Percentiles rank a stretch among this genome's conserved stretches.
Conservation (phyloP, 2,113 vertebrate genomes). For the Cyphomyrus plagiostoma region DNA sequence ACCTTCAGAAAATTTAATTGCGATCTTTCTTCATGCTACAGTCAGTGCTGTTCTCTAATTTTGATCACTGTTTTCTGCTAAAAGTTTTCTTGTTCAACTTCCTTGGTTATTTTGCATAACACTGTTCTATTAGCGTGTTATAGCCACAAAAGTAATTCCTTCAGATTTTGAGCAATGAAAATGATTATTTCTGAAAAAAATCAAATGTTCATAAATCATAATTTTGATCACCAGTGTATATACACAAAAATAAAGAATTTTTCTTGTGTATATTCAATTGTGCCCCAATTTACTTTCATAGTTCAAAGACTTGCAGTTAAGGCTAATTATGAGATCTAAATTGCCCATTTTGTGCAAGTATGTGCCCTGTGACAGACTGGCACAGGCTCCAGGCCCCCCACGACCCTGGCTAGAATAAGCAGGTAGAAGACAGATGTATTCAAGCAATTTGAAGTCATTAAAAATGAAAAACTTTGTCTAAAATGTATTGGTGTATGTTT, state of each 20-base stretch:
- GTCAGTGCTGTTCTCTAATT: too few species aligned
- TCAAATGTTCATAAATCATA: neutral
- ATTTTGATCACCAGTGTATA: neutral
- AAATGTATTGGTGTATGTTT: neutral
- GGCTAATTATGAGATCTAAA: neutral
- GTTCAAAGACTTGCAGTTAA: neutral
- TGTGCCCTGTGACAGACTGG: neutral
- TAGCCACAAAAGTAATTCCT: neutral
- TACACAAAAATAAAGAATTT: neutral
- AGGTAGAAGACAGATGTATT: neutral
- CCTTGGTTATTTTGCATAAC: neutral
- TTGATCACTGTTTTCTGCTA: neutral
- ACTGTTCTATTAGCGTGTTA: neutral
- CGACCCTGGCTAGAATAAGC: neutral
- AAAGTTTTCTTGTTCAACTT: neutral
- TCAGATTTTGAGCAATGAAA: neutral
- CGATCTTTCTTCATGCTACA: too few species aligned
- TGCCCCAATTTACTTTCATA: neutral
- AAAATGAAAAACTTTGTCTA: neutral
- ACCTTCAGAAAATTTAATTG: too few species aligned
- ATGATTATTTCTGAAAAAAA: neutral
- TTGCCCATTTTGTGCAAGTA: constrained; percentile 1
- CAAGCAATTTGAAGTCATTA: neutral
- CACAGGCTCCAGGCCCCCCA: neutral
- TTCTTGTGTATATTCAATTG: neutral